Conservation (phyloP, 2,113 vertebrate species). For the Mirza zaza region DNA sequence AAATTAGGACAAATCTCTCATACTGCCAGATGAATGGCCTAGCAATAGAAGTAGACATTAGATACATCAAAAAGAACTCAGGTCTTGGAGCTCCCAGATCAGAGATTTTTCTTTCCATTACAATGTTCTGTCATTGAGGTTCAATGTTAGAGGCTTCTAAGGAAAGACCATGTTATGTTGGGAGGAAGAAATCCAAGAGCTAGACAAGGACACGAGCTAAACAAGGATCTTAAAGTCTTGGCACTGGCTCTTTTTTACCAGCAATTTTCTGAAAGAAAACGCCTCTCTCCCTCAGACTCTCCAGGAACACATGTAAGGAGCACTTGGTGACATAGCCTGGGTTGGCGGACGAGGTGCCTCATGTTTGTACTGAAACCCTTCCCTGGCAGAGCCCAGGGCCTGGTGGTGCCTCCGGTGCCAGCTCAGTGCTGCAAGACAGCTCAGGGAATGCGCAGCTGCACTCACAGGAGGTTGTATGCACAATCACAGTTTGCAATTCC, state of each 20-base stretch:
- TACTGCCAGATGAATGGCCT: neutral
- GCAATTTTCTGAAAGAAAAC: conserved; percentile 7
- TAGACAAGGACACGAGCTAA: neutral
- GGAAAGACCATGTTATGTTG: neutral
- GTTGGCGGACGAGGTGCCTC: neutral
- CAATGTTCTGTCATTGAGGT: neutral
- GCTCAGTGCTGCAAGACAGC: neutral
- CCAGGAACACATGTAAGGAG: neutral
- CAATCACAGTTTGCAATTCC: conserved; percentile 8
- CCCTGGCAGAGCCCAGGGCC: neutral
- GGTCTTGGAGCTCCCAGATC: neutral
- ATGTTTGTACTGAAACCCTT: neutral
- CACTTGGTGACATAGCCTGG: neutral
- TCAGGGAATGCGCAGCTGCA: too few relatives aligned
- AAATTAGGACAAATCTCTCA: neutral
- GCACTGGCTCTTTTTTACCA: neutral
- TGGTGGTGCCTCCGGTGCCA: neutral
- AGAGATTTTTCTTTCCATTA: neutral
- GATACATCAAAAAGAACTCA: neutral
- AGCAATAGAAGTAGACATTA: neutral
- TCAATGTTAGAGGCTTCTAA: neutral
- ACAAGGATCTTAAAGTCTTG: neutral
- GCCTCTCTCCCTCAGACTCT: neutral
- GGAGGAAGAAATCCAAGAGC: neutral
- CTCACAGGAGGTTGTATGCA: neutral